phyloP scores from a whole-genome alignment of 2,888 invertebrate species.

The Criorhina ranunculi region DNA sequence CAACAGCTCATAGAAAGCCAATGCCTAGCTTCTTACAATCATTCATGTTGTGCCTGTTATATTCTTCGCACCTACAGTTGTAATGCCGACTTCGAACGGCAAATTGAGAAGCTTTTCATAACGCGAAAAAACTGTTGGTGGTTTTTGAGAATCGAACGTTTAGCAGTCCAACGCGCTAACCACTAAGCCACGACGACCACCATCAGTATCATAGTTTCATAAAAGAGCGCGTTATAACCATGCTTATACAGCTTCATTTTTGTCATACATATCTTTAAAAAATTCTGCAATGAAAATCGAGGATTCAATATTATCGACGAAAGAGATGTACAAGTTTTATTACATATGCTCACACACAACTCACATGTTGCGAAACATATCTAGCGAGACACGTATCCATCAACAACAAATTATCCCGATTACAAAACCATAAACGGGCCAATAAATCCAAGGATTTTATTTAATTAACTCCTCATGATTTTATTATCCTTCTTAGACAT shows the following conservation, averaged over 20 bases:
- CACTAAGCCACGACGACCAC: no score
- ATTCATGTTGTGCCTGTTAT: no score
- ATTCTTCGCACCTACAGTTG: no score
- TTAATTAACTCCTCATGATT: slow-evolving; percentile 77
- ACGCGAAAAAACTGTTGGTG: no score
- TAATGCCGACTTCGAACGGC: no score
- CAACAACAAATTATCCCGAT: slow-evolving; percentile 77
- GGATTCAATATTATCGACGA: neutral
- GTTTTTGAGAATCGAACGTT: no score
- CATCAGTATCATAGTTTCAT: no score
- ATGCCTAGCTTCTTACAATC: no score
- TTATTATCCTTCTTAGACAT: slow-evolving; percentile 72
- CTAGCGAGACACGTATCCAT: slow-evolving; percentile 70
- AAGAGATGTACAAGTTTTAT: slow-evolving; percentile 13
- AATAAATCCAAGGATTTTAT: slow-evolving; percentile 76
- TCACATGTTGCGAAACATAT: slow-evolving; percentile 27
- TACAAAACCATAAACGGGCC: slow-evolving; percentile 76
- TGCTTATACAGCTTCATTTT: neutral
- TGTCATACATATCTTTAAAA: neutral
- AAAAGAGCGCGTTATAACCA: neutral
- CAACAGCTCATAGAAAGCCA: no score
- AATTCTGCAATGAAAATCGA: slow-evolving; percentile 8
- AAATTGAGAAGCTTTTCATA: no score
- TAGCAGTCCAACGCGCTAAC: no score
- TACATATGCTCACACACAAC: slow-evolving; percentile 6